A percentile compares a stretch with the other conserved stretches of the same genome.
Conservation (phyloP, 2,797 vertebrate species). For the Acanthornis magna region DNA sequence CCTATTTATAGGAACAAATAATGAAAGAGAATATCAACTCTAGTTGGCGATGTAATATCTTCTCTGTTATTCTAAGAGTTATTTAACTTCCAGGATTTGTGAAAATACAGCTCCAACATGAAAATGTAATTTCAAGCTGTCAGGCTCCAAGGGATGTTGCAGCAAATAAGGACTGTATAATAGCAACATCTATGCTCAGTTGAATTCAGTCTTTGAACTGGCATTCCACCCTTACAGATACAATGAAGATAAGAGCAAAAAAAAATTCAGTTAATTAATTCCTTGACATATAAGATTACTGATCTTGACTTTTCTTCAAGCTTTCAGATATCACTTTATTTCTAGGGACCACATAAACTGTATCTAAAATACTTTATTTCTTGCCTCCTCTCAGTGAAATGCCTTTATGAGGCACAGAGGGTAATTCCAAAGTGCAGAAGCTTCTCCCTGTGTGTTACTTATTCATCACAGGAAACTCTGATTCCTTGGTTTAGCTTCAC, state of each 20-base stretch:
- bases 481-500: background rate
- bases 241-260: background rate
- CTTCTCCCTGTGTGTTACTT: background rate
- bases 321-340: background rate
- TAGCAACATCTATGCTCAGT: background rate
- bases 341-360: background rate
- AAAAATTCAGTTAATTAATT: background rate
- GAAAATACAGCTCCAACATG: background rate
- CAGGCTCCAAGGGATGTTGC: background rate
- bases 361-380: background rate
- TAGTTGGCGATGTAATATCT: background rate
- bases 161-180: background rate
- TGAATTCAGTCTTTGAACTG: background rate
- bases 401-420: background rate
- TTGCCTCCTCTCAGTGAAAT: background rate
- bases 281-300: background rate
- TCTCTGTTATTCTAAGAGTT: background rate
- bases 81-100: conserved; percentile 10
- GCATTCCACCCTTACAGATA: background rate
- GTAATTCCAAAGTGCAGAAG: background rate
- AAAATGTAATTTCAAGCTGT: background rate
- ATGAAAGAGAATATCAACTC: conserved; percentile 25
- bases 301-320: background rate
- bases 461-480: background rate
- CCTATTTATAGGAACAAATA: conserved; percentile 56